Conservation (phyloP, 23 tunicate species). For the Oikopleura vanhoeffeni region DNA sequence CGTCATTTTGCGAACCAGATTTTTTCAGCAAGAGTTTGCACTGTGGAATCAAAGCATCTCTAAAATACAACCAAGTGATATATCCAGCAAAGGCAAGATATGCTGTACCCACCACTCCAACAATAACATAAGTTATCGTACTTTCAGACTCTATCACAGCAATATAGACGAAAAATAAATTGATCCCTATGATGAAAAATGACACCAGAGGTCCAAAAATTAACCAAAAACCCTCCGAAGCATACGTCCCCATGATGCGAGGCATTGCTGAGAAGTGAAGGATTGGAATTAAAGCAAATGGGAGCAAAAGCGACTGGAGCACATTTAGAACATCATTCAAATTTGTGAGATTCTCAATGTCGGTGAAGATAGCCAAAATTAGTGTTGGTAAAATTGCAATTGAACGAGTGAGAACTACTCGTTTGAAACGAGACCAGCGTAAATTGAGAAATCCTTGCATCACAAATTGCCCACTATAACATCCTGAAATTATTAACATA, state of each 20-base stretch:
- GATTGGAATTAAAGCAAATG: constrained; percentile 80
- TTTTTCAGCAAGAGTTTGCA: too few species aligned
- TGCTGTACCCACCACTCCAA: too few species aligned
- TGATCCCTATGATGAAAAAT: constrained; percentile 32
- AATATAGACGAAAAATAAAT: constrained; percentile 29
- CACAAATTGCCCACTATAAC: constrained; percentile 65
- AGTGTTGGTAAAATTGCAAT: constrained; percentile 81
- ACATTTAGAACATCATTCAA: constrained; percentile 63
- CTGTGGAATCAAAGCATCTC: too few species aligned
- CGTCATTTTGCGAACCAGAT: too few species aligned
- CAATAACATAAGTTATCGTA: not conserved
- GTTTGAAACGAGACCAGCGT: constrained; percentile 46
- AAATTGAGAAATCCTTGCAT: constrained; percentile 87
- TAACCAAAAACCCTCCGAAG: constrained; percentile 28
- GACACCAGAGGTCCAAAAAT: constrained; percentile 33
- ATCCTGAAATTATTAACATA: too few species aligned
- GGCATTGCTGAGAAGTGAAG: constrained; percentile 27
- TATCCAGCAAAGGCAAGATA: too few species aligned
- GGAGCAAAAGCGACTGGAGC: constrained; percentile 51
- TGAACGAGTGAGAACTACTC: constrained; percentile 51
- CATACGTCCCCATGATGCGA: constrained; percentile 42
- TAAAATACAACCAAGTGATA: too few species aligned
- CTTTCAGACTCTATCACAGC: not conserved
- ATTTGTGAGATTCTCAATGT: constrained; percentile 31
- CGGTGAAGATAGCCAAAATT: constrained; percentile 44